Evolutionary conservation across 2,797 vertebrate genomes (phyloP), one percentile per base, ranked within the genome.

Genomic region (Cheirogaleus major): DNA sequence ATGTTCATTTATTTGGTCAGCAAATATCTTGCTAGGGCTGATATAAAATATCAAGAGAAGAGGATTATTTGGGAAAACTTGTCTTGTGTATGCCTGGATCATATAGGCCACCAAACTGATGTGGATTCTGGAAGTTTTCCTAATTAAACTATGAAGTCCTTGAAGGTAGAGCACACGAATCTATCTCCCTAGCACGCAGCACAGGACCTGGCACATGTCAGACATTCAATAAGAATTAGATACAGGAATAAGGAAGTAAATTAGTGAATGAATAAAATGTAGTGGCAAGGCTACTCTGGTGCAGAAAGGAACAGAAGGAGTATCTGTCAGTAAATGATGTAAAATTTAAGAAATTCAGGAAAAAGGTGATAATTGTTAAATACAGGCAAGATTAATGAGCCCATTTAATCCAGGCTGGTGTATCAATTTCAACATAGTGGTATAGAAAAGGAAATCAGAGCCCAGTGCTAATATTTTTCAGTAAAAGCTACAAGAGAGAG

Each of bases 211-310:
- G 6, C 23, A 84, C 4, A 41, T 41, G n/a, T 65, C 32, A 95
- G 50, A 90, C 27, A 70, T 65, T 91, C 59, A 91, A 2, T 86
- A 97, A 88, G 70, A 92, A 86, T 61, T 52, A 91, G 32, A 90
- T 25, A 80, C 7, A 91, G 81, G n/a, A 93, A 43, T n/a, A 85
- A 75, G 52, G 30, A 87, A 96, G 25, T n/a, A 91, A 90, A 89
- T 25, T 45, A 45, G 38, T 38, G 61, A 91, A 43, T 78, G 52
- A 94, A 72, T 73, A 75, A 90, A 83, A 86, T 67, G 32, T 18
- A 67, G 18, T 83, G 38, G 18, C 27, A 95, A 84, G 55, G 32
- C n/a, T 25, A 65, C 20, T 17, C 35, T 38, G 52, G 38, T 27
- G 15, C 55, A 67, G 50, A 78, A 22, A 82, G 14, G 9, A 92